These are phyloP conservation scores for Tetrax tetrax DNA, from an alignment of 2,113 vertebrate species.

Conservation along the genomic window DNA sequence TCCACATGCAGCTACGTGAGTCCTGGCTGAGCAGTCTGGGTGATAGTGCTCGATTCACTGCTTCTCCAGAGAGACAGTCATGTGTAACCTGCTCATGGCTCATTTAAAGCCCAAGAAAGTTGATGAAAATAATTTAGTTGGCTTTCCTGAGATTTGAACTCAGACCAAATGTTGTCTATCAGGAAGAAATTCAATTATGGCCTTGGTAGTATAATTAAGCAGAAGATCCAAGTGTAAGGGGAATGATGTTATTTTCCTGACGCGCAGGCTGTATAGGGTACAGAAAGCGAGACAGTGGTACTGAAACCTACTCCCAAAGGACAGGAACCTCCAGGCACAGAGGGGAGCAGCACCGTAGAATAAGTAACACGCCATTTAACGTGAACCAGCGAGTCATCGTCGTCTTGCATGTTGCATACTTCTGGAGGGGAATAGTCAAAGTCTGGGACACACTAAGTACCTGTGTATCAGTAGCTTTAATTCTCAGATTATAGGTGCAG, in stretches of 20 bases:
- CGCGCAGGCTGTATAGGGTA: fast-evolving
- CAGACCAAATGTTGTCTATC: neutral
- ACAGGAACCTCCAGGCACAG: neutral
- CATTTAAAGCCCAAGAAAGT: neutral
- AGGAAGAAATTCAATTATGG: neutral
- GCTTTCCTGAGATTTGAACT: neutral
- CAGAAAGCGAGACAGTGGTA: neutral
- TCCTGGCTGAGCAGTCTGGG: neutral
- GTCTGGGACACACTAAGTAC: neutral
- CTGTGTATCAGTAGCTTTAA: neutral
- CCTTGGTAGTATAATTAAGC: neutral
- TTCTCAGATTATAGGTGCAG: neutral
- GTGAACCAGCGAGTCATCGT: fast-evolving
- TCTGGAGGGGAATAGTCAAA: neutral
- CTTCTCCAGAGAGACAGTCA: neutral
- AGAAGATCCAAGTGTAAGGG: neutral
- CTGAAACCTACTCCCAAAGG: neutral
- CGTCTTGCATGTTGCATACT: neutral
- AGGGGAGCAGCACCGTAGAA: fast-evolving
- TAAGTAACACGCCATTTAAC: neutral
- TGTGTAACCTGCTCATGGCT: neutral
- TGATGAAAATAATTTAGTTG: neutral
- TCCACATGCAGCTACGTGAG: neutral
- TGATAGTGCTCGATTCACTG: neutral
- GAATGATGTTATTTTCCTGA: neutral